phyloP scores from a whole-genome alignment of 23 tunicate species.

The Trididemnum miniatum region DNA sequence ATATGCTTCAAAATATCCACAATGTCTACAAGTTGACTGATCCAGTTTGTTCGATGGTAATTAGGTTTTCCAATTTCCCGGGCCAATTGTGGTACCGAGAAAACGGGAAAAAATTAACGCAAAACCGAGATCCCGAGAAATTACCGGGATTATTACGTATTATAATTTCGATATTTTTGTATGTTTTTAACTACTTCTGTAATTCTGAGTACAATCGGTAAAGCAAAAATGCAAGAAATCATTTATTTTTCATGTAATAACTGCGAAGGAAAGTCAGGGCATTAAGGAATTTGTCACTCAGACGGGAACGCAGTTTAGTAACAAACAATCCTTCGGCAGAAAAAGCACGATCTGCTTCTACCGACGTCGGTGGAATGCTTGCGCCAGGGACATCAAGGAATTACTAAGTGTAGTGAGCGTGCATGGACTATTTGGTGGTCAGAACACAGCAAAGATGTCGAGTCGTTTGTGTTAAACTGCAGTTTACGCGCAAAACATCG shows the following conservation, averaged over 20 bases:
- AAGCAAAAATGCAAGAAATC: too few species aligned
- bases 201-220: too few species aligned
- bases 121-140: too few species aligned
- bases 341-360: background rate
- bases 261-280: too few species aligned
- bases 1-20: background rate
- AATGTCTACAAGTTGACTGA: background rate
- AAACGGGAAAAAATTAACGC: background rate
- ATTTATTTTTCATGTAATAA: too few species aligned
- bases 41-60: background rate
- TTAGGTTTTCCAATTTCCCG: background rate
- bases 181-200: too few species aligned
- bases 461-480: background rate
- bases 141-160: too few species aligned
- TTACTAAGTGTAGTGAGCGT: background rate
- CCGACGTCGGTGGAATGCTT: too few species aligned
- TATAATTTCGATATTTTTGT: too few species aligned
- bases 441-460: background rate
- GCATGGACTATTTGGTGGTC: background rate
- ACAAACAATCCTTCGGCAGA: background rate
- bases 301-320: too few species aligned
- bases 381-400: slow-evolving; percentile 26
- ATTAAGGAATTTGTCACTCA: too few species aligned
- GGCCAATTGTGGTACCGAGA: background rate
- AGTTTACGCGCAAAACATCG: background rate